These are phyloP conservation scores for Sphaerodactylus townsendi DNA, from an alignment of 2,113 vertebrate genomes.

Conservation along the genomic window DNA sequence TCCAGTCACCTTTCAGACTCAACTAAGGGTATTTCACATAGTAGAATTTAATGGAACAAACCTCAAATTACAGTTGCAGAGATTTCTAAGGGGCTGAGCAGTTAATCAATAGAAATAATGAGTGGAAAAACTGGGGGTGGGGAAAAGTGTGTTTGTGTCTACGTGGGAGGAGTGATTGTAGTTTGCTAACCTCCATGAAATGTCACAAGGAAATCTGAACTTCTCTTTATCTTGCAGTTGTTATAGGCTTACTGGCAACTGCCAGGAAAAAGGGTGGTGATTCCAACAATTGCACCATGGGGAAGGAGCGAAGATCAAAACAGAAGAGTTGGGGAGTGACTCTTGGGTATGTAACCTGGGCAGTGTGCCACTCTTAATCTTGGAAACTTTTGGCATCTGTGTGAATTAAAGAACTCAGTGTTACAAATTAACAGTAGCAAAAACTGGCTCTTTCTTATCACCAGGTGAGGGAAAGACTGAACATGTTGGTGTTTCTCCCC, in stretches of 20 bases:
- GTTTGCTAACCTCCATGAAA: too few species aligned
- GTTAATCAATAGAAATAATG: background rate
- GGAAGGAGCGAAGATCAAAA: background rate
- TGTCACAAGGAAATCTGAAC: background rate
- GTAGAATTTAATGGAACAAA: background rate
- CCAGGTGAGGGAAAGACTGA: background rate
- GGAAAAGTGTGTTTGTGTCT: too few species aligned
- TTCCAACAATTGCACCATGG: background rate
- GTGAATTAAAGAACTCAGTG: constrained; percentile 35
- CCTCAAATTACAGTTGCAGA: background rate
- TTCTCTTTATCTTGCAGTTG: background rate
- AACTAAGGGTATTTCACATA: background rate
- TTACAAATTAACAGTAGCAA: constrained; percentile 37
- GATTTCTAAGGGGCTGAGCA: background rate
- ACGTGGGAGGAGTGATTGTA: background rate
- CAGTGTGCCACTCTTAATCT: background rate
- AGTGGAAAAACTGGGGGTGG: background rate
- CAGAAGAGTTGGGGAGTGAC: background rate
- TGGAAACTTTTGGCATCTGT: background rate
- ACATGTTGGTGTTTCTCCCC: background rate
- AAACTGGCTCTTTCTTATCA: constrained; percentile 29
- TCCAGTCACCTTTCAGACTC: background rate
- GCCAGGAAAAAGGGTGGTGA: background rate
- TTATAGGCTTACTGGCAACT: too few species aligned
- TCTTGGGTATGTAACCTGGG: background rate